Evolutionary conservation across 1,140 invertebrate species (phyloP).

Genomic region (Drosophila albomicans): DNA sequence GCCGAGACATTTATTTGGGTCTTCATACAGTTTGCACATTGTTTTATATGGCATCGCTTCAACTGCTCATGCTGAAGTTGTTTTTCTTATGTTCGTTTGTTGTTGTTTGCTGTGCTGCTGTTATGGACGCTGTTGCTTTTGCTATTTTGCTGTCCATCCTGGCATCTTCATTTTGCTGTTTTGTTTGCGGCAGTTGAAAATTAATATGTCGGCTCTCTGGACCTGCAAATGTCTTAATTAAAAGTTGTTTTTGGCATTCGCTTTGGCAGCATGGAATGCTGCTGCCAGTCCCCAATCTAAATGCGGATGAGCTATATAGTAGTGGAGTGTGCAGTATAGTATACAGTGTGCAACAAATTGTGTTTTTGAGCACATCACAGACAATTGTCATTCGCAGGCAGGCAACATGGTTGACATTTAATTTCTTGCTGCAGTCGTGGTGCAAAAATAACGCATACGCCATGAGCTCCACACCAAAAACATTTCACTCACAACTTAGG

Average conservation of each 20-base stretch:
- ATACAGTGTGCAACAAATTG: constrained; percentile 41
- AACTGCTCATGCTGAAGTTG: constrained; percentile 37
- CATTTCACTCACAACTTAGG: background rate
- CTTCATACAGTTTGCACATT: constrained; percentile 61
- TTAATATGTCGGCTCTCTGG: constrained; percentile 74
- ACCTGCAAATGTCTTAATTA: constrained; percentile 79
- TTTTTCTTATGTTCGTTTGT: constrained; percentile 12
- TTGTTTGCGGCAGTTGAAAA: constrained; percentile 70
- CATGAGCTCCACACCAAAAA: constrained; percentile 20
- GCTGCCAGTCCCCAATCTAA: constrained; percentile 4
- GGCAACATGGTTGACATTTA: constrained; percentile 49
- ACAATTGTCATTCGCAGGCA: constrained; percentile 51
- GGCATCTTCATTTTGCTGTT: constrained; percentile 65
- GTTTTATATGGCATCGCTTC: constrained; percentile 26
- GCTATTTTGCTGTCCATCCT: constrained; percentile 42
- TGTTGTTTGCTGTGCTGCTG: constrained; percentile 12
- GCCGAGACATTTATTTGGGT: constrained; percentile 68
- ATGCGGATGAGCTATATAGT: background rate
- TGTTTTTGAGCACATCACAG: constrained; percentile 44
- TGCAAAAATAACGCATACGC: constrained; percentile 63
- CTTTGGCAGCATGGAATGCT: constrained; percentile 34
- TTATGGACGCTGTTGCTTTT: constrained; percentile 21
- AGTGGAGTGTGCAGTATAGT: background rate
- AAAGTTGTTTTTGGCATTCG: constrained; percentile 67
- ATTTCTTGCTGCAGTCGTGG: constrained; percentile 52